phyloP scores from a whole-genome alignment of 1,140 invertebrate genomes.

The Monochamus saltuarius region DNA sequence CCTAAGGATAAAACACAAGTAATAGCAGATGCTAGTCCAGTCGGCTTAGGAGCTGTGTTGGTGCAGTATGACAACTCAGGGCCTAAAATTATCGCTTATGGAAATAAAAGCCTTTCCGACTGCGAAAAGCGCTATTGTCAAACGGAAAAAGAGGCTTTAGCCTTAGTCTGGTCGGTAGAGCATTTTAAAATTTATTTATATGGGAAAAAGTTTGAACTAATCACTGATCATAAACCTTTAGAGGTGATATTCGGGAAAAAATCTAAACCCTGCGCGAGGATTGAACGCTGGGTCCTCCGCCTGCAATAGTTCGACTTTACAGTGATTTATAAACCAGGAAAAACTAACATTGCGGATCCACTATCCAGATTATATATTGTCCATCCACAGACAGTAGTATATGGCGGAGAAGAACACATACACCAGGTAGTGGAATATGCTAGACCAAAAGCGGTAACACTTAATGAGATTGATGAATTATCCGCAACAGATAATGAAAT shows the following conservation, averaged over 20 bases:
- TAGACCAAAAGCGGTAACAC: neutral
- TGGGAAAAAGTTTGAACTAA: neutral
- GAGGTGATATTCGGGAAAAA: constrained; percentile 9
- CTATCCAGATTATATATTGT: too few species aligned
- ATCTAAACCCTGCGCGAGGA: constrained; percentile 13
- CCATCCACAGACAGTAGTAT: too few species aligned
- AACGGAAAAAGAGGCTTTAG: neutral
- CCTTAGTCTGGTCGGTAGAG: neutral
- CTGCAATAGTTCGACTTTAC: neutral
- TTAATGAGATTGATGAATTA: neutral
- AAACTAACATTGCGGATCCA: too few species aligned
- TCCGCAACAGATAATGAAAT: neutral
- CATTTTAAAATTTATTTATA: neutral
- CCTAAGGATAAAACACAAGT: constrained; percentile 42
- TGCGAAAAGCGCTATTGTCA: constrained; percentile 14
- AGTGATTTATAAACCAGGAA: too few species aligned
- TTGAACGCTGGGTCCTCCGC: neutral
- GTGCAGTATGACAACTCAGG: constrained; percentile 10
- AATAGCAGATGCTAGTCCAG: constrained; percentile 52
- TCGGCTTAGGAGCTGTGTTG: constrained; percentile 46
- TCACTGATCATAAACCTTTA: constrained; percentile 17
- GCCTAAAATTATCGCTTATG: constrained; percentile 15
- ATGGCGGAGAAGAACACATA: neutral
- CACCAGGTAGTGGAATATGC: constrained; percentile 2
- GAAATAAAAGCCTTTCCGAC: too few species aligned